A percentile compares a stretch with the other conserved stretches of the same genome.
These are phyloP conservation scores for Darevskia nairensis DNA, from an alignment of 2,797 vertebrate species.

Conservation along the genomic window DNA sequence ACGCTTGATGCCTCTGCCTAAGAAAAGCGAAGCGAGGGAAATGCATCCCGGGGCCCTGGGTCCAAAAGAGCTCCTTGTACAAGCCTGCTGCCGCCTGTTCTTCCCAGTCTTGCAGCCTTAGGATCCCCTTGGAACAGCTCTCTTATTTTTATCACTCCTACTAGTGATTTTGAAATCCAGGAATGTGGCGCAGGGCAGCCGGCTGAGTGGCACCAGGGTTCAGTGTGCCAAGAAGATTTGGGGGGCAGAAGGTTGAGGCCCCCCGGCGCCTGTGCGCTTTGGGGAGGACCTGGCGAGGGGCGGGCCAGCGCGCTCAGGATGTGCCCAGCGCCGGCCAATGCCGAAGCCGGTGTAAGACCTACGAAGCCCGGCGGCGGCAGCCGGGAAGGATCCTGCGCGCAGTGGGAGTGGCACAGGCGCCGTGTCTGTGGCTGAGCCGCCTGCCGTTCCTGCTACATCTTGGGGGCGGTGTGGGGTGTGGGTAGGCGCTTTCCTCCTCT, in stretches of 20 bases:
- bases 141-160: too few relatives aligned
- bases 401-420: slow-evolving; percentile 77
- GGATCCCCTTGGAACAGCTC: slow-evolving; percentile 69
- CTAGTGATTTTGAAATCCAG: too few relatives aligned
- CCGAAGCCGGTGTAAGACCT: neutral
- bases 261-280: neutral
- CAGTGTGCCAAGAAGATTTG: neutral
- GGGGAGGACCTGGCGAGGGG: neutral
- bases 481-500: slow-evolving; percentile 2
- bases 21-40: too few relatives aligned
- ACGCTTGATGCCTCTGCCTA: neutral
- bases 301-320: slow-evolving; percentile 20
- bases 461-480: neutral
- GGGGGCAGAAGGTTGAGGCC: neutral
- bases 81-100: slow-evolving; percentile 30
- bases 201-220: too few relatives aligned
- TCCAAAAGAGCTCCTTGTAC: slow-evolving; percentile 28
- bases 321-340: slow-evolving; percentile 47
- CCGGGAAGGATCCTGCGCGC: slow-evolving; percentile 48
- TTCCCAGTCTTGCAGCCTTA: slow-evolving; percentile 60
- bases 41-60: neutral
- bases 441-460: slow-evolving; percentile 53
- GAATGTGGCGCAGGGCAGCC: too few relatives aligned
- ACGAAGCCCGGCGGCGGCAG: slow-evolving; percentile 54
- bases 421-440: slow-evolving; percentile 66